Conservation (phyloP, 2,888 invertebrate genomes). For the Aleiodes leptofemur region DNA sequence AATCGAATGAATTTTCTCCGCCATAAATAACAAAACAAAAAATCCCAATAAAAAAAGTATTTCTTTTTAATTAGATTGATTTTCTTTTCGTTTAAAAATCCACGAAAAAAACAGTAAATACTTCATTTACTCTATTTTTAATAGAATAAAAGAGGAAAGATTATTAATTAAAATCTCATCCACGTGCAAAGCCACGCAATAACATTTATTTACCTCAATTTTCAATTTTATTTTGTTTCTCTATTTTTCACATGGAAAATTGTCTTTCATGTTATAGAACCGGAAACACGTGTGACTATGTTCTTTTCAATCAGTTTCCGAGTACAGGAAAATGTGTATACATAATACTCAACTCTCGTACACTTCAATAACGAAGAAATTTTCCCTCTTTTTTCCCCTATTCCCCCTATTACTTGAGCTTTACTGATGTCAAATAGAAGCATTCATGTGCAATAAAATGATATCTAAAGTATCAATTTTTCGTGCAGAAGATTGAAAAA, state of each 20-base stretch:
- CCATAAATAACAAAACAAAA: too few relatives aligned
- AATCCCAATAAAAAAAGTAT: too few relatives aligned
- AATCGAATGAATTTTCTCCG: too few relatives aligned
- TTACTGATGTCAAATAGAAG: not conserved
- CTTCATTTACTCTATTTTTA: too few relatives aligned
- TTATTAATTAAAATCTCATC: too few relatives aligned
- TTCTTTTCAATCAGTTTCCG: conserved; percentile 6
- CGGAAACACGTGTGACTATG: conserved; percentile 15
- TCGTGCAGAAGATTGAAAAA: too few relatives aligned
- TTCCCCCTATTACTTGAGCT: not conserved
- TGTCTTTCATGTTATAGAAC: not conserved
- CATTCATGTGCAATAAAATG: conserved; percentile 6
- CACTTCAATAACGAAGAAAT: conserved; percentile 25
- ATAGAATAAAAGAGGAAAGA: too few relatives aligned
- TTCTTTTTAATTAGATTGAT: too few relatives aligned
- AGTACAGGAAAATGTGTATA: conserved; percentile 20
- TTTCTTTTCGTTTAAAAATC: too few relatives aligned
- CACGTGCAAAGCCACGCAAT: not conserved
- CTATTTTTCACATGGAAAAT: not conserved
- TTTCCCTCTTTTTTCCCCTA: not conserved
- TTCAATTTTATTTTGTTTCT: not conserved
- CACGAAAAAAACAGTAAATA: too few relatives aligned
- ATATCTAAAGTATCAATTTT: not conserved
- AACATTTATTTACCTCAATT: not conserved
- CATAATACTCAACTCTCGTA: conserved; percentile 22